Evolutionary conservation across 2,888 invertebrate genomes (phyloP), one percentile per base, ranked within the genome.

Genomic region (Drosophila pullipes): DNA sequence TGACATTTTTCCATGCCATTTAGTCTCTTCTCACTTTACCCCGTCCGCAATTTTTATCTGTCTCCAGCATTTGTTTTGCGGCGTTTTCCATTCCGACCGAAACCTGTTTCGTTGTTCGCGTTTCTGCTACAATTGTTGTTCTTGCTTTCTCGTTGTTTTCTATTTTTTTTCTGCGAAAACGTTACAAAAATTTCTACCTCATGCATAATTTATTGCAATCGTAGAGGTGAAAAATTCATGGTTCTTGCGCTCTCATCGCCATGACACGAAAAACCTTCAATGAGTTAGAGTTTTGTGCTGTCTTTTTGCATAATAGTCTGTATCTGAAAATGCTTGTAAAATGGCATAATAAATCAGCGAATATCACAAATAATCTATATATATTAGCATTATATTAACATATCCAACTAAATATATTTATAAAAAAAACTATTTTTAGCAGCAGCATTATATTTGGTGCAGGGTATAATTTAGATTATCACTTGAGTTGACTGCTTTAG

Each of bases 131-230:
- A 69, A 30, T 60, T 70, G 59, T 64, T 53, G 61, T 81, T 47
- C 4, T 9, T 47, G 47, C 16, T 25, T 47, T 35, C 5, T 5
- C 16, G 16, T 11, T 44, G 5, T 22, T 3, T 22, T 22, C 11
- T 11, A 2, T 4, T 22, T 41, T 4, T 80, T 78, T 75, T 61
- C 58, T 37, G 72, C 47, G 69, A 76, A 82, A 63, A 49, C 69
- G 70, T 71, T 85, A 65, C 74, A 76, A 28, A 57, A 91, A 82
- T 88, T 78, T 81, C 78, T 76, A 61, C 78, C 91, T 87, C 88
- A 88, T 88, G 88, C 91, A 88, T 88, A 91, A 88, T 88, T 89
- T 88, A 88, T 88, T 81, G 79, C 81, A 87, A 77, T 79, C 81
- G 78, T 63, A 47, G 63, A 78, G 80, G 83, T 85, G 86, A 72